A percentile compares a stretch with the other conserved stretches of the same genome.
These are phyloP conservation scores for Plecturocebus donacophilus DNA, from an alignment of 2,113 vertebrate species.

Conservation along the genomic window DNA sequence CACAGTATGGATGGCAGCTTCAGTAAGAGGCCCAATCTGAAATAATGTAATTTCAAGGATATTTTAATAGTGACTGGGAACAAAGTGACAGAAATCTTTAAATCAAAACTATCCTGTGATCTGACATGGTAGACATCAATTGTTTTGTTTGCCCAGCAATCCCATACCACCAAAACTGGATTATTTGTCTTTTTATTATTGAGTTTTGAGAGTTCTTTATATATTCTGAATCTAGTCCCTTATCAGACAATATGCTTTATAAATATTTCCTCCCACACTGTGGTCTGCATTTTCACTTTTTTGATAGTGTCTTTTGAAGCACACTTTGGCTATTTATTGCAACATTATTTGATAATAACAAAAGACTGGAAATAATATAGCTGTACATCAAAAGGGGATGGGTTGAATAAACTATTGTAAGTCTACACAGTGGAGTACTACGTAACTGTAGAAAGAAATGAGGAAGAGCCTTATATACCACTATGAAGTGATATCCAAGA, in stretches of 20 bases:
- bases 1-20: neutral
- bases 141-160: neutral
- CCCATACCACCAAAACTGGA: neutral
- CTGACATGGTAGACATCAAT: neutral
- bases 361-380: slow-evolving; percentile 6
- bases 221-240: neutral
- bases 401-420: neutral
- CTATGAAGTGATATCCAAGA: neutral
- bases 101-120: neutral
- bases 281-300: neutral
- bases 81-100: neutral
- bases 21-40: neutral
- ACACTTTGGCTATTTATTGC: slow-evolving; percentile 1
- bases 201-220: neutral
- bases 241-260: neutral
- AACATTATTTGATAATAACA: neutral
- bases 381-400: neutral
- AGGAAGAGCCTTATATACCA: neutral
- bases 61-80: slow-evolving; percentile 18
- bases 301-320: neutral
- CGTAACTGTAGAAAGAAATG: neutral
- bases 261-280: neutral
- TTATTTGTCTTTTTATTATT: neutral
- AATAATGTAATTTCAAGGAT: neutral
- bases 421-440: neutral